A percentile compares a stretch with the other conserved stretches of the same genome.
Conservation (phyloP, 1,140 invertebrate genomes). For the Pentalonia nigronervosa region DNA sequence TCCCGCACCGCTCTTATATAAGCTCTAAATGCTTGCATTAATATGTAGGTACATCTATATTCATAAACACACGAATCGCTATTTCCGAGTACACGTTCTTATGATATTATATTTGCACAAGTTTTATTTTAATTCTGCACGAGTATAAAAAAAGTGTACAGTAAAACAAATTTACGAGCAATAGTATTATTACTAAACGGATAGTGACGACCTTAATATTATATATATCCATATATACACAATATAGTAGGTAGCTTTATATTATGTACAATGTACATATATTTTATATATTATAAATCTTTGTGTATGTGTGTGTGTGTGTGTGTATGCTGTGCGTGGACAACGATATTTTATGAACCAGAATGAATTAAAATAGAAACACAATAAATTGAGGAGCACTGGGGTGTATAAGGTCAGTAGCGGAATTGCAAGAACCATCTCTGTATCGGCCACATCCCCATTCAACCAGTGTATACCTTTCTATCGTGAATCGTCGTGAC, state of each 20-base stretch:
- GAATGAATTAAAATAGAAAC: not conserved
- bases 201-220: no score
- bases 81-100: not conserved
- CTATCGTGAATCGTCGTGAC: no score
- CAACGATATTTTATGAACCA: not conserved
- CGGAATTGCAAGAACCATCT: not conserved
- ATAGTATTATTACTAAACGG: not conserved
- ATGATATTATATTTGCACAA: not conserved
- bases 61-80: not conserved
- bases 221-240: no score
- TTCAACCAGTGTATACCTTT: not conserved
- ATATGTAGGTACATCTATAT: not conserved
- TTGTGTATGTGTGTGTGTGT: not conserved
- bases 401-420: not conserved
- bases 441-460: not conserved
- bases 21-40: not conserved
- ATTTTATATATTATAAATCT: no score
- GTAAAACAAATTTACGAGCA: not conserved
- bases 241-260: no score
- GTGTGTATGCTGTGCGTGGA: no score
- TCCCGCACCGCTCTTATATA: not conserved
- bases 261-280: no score
- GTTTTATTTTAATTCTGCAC: no score
- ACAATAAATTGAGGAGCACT: not conserved
- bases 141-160: not conserved